Conservation (phyloP, 1,140 invertebrate genomes). For the Danaus plexippus region DNA sequence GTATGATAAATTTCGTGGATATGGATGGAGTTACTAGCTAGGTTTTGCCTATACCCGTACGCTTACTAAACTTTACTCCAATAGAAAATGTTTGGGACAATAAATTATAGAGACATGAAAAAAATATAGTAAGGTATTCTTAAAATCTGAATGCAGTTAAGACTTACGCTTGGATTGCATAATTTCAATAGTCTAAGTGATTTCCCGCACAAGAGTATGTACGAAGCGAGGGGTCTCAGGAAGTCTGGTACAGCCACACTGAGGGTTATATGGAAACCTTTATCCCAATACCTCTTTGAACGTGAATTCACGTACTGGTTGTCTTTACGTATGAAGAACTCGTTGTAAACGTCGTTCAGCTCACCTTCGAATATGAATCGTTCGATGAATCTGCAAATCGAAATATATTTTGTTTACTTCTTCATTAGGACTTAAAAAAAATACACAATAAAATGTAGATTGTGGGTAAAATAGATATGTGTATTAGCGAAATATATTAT, state of each 20-base stretch:
- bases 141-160: background rate
- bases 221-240: conserved; percentile 67
- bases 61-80: too few relatives aligned
- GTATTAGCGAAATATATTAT: too few relatives aligned
- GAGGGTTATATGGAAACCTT: conserved; percentile 71
- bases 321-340: conserved; percentile 75
- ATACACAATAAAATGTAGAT: too few relatives aligned
- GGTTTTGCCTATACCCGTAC: too few relatives aligned
- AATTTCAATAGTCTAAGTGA: conserved; percentile 73
- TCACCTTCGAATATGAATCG: conserved; percentile 77
- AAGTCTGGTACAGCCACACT: conserved; percentile 73
- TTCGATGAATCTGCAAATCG: conserved; percentile 72
- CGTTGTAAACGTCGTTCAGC: conserved; percentile 72
- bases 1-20: too few relatives aligned
- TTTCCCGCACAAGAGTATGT: conserved; percentile 75
- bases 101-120: too few relatives aligned
- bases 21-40: too few relatives aligned
- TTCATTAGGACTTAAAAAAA: too few relatives aligned
- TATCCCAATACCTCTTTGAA: conserved; percentile 75
- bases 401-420: conserved; percentile 1
- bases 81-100: too few relatives aligned
- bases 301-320: conserved; percentile 69
- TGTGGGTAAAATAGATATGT: too few relatives aligned
- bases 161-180: conserved; percentile 74
- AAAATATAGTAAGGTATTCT: too few relatives aligned